Conservation (phyloP, 2,113 vertebrate genomes). For the Meles meles region DNA sequence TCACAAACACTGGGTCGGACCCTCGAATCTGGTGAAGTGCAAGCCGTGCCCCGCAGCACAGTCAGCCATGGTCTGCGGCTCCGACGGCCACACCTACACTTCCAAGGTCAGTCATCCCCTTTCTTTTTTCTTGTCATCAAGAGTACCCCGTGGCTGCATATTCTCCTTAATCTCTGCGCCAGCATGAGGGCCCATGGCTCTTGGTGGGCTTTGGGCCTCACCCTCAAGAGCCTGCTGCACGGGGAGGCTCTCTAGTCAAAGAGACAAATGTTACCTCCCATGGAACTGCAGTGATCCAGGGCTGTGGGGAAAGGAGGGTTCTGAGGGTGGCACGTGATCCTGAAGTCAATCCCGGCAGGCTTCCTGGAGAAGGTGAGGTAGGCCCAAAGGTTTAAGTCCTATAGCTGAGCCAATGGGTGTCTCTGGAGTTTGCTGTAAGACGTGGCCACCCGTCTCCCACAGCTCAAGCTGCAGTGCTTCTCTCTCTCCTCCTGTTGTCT, state of each 20-base stretch:
- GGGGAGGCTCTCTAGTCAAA: neutral
- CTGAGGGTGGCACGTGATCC: neutral
- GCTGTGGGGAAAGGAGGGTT: neutral
- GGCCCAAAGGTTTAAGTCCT: neutral
- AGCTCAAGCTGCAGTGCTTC: fast-evolving
- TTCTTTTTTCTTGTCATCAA: neutral
- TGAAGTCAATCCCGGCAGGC: neutral
- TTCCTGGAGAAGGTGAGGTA: neutral
- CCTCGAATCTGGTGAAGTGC: constrained; percentile 87
- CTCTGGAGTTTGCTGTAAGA: neutral
- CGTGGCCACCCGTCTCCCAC: fast-evolving
- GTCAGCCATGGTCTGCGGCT: constrained; percentile 83
- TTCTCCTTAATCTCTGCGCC: neutral
- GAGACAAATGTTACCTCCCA: neutral
- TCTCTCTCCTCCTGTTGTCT: neutral
- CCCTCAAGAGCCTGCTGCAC: neutral
- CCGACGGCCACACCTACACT: constrained; percentile 91
- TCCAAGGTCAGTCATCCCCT: constrained; percentile 82
- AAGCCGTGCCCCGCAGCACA: constrained; percentile 83
- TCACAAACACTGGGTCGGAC: constrained; percentile 87
- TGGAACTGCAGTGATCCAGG: neutral
- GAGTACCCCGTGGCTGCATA: neutral
- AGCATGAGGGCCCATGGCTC: neutral
- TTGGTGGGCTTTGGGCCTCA: neutral
- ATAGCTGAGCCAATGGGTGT: fast-evolving